A percentile compares a stretch with the other conserved stretches of the same genome.
Conservation (phyloP, 2,888 invertebrate species). For the Lasioglossum pauxillum region DNA sequence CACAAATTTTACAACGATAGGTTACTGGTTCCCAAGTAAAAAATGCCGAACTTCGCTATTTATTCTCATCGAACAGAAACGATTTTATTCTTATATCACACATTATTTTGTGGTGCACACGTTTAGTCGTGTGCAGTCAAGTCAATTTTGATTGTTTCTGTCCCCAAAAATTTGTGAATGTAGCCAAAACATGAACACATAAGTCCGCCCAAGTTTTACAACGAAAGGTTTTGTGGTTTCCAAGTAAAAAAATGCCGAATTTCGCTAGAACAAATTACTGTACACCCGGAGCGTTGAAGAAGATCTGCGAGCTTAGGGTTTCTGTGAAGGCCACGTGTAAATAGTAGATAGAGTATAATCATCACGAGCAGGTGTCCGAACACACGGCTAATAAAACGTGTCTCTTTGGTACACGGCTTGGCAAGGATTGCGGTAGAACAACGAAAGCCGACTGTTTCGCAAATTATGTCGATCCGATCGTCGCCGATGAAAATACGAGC, state of each 20-base stretch:
- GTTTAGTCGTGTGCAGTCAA: not conserved
- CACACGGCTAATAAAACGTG: not conserved
- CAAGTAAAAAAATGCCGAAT: not conserved
- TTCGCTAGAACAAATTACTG: not conserved
- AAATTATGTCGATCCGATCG: not conserved
- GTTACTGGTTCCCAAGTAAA: not conserved
- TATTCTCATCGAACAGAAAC: too few species aligned
- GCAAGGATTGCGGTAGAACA: not conserved
- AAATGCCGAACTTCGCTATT: not conserved
- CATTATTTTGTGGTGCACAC: too few species aligned
- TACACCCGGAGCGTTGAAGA: not conserved
- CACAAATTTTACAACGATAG: not conserved
- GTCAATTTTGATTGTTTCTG: not conserved
- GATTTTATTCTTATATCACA: too few species aligned
- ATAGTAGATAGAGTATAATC: not conserved
- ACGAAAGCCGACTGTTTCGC: not conserved
- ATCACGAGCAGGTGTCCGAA: not conserved
- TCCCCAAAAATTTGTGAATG: not conserved
- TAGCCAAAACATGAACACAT: not conserved
- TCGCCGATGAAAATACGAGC: constrained; percentile 1
- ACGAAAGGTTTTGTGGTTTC: not conserved
- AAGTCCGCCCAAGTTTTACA: not conserved
- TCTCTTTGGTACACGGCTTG: not conserved
- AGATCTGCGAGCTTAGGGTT: not conserved
- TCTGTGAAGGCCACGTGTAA: not conserved